Percentiles rank a stretch among this genome's conserved stretches.
Conservation (phyloP, 1,140 invertebrate species). For the Megalonaias nervosa region DNA sequence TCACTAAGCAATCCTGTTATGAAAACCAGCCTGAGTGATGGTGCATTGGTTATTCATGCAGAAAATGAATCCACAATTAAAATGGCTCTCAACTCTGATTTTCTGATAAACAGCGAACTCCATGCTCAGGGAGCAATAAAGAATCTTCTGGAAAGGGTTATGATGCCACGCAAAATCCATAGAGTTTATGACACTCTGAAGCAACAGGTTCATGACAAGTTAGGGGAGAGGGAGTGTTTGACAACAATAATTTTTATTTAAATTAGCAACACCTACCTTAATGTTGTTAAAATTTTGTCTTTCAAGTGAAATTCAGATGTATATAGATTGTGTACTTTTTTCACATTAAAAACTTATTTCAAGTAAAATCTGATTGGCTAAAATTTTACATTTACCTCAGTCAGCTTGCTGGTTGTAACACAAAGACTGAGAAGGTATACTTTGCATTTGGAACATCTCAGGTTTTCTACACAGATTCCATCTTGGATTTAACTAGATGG, state of each 20-base stretch:
- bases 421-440: too few relatives aligned
- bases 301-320: too few relatives aligned
- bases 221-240: slow-evolving; percentile 17
- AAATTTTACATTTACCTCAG: too few relatives aligned
- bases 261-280: background rate
- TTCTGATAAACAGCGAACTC: slow-evolving; percentile 16
- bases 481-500: too few relatives aligned
- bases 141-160: slow-evolving; percentile 30
- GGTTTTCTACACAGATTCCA: too few relatives aligned
- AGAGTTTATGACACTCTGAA: slow-evolving; percentile 27
- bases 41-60: slow-evolving; percentile 7
- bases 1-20: slow-evolving; percentile 24
- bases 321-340: too few relatives aligned
- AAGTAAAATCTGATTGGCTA: too few relatives aligned
- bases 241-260: slow-evolving; percentile 32
- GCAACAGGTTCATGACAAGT: slow-evolving; percentile 20
- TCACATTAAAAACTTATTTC: too few relatives aligned
- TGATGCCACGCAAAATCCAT: slow-evolving; percentile 30
- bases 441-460: too few relatives aligned
- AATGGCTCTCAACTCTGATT: slow-evolving; percentile 17
- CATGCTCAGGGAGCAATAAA: slow-evolving; percentile 15
- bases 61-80: slow-evolving; percentile 8
- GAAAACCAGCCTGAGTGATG: slow-evolving; percentile 31
- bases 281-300: too few relatives aligned
- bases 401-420: too few relatives aligned